Conservation (phyloP, 2,888 invertebrate genomes). For the Thereva unica region DNA sequence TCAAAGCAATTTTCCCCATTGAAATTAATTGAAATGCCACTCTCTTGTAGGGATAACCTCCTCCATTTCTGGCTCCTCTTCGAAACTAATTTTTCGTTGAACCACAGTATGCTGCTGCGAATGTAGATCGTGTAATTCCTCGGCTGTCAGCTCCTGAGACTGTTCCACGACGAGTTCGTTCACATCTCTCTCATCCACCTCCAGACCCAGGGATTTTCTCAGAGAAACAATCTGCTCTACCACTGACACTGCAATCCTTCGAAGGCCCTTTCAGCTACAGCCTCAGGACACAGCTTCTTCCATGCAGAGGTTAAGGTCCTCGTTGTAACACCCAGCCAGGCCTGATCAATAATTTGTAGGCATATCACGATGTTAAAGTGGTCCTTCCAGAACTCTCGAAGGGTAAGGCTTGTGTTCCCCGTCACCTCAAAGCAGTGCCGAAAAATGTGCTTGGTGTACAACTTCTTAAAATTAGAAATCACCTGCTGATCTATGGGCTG, state of each 20-base stretch:
- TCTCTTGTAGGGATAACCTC: no score
- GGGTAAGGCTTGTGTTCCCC: constrained; percentile 46
- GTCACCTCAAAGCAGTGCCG: constrained; percentile 46
- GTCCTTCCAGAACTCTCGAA: no score
- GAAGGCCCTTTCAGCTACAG: constrained; percentile 47
- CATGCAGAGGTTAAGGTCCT: constrained; percentile 14
- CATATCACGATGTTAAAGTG: constrained; percentile 48
- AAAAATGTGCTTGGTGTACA: constrained; percentile 48
- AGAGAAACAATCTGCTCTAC: constrained; percentile 38
- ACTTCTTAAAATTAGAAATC: constrained; percentile 49
- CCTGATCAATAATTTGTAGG: constrained; percentile 47
- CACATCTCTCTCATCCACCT: constrained; percentile 36
- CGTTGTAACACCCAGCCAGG: constrained; percentile 22
- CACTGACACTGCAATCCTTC: constrained; percentile 48
- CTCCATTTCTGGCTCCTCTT: constrained; percentile 19
- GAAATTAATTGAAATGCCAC: no score
- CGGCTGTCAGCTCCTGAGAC: constrained; percentile 5
- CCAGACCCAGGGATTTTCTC: constrained; percentile 30
- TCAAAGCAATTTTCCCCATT: no score
- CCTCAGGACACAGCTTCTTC: constrained; percentile 38
- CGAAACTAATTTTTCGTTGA: constrained; percentile 13
- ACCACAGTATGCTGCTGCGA: constrained; percentile 7
- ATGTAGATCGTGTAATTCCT: background rate
- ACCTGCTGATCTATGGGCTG: constrained; percentile 49
- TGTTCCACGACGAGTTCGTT: constrained; percentile 33